Conservation (phyloP, 2,797 vertebrate species). For the Pseudochromis fuscus region DNA sequence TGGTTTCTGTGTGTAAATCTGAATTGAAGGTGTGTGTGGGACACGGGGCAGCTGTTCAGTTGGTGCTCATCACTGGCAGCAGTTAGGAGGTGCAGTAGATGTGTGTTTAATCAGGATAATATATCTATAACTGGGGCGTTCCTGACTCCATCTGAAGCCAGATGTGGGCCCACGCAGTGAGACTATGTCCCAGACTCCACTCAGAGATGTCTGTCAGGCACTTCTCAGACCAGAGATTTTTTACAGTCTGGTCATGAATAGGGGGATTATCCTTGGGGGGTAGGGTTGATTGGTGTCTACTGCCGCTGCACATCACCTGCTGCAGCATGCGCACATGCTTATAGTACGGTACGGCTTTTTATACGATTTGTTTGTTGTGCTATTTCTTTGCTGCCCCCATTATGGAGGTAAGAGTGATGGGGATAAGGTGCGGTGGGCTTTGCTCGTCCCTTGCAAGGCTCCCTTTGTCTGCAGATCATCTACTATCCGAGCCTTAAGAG, state of each 20-base stretch:
- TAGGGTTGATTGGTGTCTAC: conserved; percentile 5
- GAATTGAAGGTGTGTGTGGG: background rate
- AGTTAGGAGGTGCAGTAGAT: background rate
- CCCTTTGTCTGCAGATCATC: conserved; percentile 78
- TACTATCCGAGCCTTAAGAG: conserved; percentile 68
- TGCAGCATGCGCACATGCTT: conserved; percentile 4
- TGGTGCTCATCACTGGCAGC: background rate
- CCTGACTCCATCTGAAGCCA: conserved; percentile 11
- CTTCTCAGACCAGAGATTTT: conserved; percentile 50
- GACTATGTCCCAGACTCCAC: conserved; percentile 3
- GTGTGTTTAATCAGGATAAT: conserved; percentile 1
- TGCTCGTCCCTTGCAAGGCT: conserved; percentile 32
- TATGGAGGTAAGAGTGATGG: background rate
- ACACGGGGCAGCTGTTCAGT: background rate
- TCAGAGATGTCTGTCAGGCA: conserved; percentile 28
- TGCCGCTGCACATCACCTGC: conserved; percentile 16
- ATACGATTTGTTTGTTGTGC: conserved; percentile 13
- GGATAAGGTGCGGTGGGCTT: conserved; percentile 27
- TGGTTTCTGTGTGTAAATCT: background rate
- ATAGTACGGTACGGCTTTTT: background rate
- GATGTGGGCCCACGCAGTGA: conserved; percentile 22
- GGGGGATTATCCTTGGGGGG: conserved; percentile 40
- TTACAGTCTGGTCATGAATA: conserved; percentile 40
- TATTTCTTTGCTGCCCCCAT: conserved; percentile 10
- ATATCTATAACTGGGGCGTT: background rate